Evolutionary conservation across 2,888 invertebrate genomes (phyloP), one percentile per base, ranked within the genome.

Genomic region (Protodeltote pygarga): DNA sequence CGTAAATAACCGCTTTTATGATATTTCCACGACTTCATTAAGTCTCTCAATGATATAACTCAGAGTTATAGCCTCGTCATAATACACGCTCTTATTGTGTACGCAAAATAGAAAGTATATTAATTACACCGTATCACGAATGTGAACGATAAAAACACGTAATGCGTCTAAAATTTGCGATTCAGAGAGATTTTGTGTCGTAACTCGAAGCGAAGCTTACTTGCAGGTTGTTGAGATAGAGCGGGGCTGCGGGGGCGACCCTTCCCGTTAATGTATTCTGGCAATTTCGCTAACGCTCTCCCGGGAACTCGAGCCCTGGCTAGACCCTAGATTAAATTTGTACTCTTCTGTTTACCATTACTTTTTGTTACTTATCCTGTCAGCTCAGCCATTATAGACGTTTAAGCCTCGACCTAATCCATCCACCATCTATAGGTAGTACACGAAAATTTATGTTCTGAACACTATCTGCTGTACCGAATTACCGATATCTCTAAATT

Each of bases 201-300:
- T 76, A 75, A n/a, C n/a, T n/a, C n/a, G n/a, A n/a, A n/a, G n/a
- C n/a, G n/a, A n/a, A n/a, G 82, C 79, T 85, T 80, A 85, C 81
- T 69, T 73, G 75, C 80, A 75, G 75, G 78, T 75, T 81, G 85
- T 87, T 82, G 85, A 83, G 86, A 87, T 87, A 87, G 87, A 83
- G 82, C 80, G 77, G 64, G 65, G 65, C 76, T 70, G 82, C 80
- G 77, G 64, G 65, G 65, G 77, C 70, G 76, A 74, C 79, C 78
- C 79, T 79, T 73, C 68, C 66, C 73, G 72, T 78, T 88, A 87
- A 89, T 89, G 82, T 87, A 89, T 89, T 89, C 89, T 73, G 81
- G 81, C 80, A 86, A 87, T 89, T 87, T 83, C 75, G 73, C 83
- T 71, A 78, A 76, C 77, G 78, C 72, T 62, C 73, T 67, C 75